These are phyloP conservation scores for Coremacera marginata DNA, from an alignment of 2,888 invertebrate genomes.

Conservation along the genomic window DNA sequence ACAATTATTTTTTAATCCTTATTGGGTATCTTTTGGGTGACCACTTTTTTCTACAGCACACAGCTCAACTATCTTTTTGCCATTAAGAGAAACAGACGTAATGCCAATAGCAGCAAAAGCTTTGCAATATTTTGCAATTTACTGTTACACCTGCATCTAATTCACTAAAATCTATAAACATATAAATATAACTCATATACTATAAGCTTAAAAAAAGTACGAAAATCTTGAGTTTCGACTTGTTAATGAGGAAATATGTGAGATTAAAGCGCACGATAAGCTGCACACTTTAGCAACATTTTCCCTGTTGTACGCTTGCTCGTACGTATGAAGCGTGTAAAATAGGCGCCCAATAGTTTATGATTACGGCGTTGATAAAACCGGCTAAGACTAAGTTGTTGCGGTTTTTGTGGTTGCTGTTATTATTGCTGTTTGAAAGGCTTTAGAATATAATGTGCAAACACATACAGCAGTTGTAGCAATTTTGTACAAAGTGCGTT, in stretches of 20 bases:
- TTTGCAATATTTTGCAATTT: constrained; percentile 13
- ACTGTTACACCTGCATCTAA: constrained; percentile 21
- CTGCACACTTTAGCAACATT: not conserved
- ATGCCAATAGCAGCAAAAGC: not conserved
- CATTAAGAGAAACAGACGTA: not conserved
- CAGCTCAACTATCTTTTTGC: not conserved
- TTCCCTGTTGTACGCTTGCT: not conserved
- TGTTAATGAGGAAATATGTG: constrained; percentile 33
- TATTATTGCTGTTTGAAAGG: not conserved
- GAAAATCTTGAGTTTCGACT: constrained; percentile 22
- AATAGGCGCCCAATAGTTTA: constrained; percentile 28
- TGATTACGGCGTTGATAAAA: not conserved
- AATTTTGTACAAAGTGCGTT: constrained; percentile 20
- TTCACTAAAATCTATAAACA: not conserved
- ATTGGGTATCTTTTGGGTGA: not conserved
- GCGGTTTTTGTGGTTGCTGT: not conserved
- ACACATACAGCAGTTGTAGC: not conserved
- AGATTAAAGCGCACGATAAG: constrained; percentile 29
- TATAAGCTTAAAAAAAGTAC: not conserved
- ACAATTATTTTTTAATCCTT: constrained; percentile 7
- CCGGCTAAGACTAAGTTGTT: not conserved
- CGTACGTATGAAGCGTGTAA: not conserved
- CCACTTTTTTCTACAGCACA: not conserved
- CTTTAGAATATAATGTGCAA: not conserved
- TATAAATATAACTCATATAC: constrained; percentile 7